Conservation (phyloP, 2,113 vertebrate species). For the Myotis yumanensis region DNA sequence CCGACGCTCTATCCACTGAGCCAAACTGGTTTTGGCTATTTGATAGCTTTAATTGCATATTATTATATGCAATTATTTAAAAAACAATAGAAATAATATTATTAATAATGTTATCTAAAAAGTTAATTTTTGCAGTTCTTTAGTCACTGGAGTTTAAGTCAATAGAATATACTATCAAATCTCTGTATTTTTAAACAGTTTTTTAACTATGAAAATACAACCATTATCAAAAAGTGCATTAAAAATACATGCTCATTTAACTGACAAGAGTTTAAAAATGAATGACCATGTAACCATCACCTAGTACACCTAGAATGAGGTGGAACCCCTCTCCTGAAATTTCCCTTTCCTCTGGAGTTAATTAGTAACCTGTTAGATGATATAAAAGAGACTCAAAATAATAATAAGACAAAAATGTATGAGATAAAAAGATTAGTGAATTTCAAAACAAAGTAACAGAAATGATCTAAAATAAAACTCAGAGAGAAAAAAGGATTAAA, state of each 20-base stretch:
- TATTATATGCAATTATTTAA: not conserved
- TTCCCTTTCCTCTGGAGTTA: not conserved
- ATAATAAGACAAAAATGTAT: not conserved
- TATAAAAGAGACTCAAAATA: not conserved
- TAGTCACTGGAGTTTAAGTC: not conserved
- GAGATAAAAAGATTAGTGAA: not conserved
- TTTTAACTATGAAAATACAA: not conserved
- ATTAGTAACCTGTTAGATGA: not conserved
- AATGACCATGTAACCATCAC: not conserved
- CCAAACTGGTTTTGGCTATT: too few species aligned
- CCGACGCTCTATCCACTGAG: too few species aligned
- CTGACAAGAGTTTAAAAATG: not conserved
- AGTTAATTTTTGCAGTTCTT: not conserved
- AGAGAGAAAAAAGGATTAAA: not conserved
- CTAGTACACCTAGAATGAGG: not conserved
- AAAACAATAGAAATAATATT: not conserved
- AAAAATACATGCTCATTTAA: not conserved
- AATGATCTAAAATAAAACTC: not conserved
- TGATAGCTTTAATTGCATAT: not conserved
- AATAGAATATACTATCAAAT: not conserved
- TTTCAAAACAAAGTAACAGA: not conserved
- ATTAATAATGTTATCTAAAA: not conserved
- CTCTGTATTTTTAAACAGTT: not conserved
- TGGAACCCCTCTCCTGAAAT: not conserved
- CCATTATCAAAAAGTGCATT: not conserved